These are phyloP conservation scores for Zapornia atra DNA, from an alignment of 2,113 vertebrate species.

Conservation along the genomic window DNA sequence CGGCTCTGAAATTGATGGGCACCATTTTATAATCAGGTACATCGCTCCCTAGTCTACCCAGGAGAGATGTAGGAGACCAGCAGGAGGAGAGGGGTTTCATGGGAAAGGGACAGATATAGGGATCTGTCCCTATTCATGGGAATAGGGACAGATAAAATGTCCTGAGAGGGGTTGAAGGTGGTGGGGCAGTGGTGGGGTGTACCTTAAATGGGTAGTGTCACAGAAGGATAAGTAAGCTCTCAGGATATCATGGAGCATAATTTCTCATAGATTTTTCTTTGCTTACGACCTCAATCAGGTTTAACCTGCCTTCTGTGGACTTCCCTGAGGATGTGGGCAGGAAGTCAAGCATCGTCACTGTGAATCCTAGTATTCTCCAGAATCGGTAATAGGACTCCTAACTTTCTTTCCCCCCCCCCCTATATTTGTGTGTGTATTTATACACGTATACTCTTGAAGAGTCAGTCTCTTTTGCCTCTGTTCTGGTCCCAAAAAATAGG, in stretches of 20 bases:
- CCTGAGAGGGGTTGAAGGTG: neutral
- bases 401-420: neutral
- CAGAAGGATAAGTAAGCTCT: too few relatives aligned
- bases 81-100: neutral
- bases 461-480: neutral
- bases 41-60: neutral
- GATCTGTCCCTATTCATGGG: too few relatives aligned
- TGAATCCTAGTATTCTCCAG: constrained; percentile 38
- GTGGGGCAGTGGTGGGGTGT: neutral
- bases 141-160: neutral
- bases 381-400: neutral
- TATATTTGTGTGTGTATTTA: neutral
- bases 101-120: too few relatives aligned
- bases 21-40: neutral
- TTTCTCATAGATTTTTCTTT: neutral
- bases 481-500: neutral
- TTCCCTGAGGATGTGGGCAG: constrained; percentile 28
- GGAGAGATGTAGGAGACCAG: neutral
- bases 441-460: neutral
- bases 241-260: neutral
- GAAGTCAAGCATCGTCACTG: constrained; percentile 31
- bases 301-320: constrained; percentile 30
- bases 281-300: neutral
- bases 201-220: too few relatives aligned
- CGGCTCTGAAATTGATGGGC: neutral